Evolutionary conservation across 1,140 invertebrate genomes (phyloP).

Genomic region (Drosophila watanabei): DNA sequence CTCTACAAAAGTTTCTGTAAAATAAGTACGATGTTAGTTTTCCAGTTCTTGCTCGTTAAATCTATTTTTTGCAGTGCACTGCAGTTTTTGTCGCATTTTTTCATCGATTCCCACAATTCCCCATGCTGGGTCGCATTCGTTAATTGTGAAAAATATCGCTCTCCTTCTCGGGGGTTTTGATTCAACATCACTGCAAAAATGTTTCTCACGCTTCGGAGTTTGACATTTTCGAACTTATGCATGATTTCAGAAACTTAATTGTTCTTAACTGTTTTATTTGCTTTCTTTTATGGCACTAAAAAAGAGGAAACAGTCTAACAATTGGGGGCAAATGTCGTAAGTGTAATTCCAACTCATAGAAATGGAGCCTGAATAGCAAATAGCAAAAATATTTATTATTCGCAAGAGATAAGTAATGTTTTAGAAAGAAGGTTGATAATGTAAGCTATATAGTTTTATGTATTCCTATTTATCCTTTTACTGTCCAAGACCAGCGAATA

Average conservation of each 20-base stretch:
- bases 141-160: slow-evolving; percentile 79
- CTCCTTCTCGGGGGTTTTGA: slow-evolving; percentile 74
- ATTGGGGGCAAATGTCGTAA: slow-evolving; percentile 43
- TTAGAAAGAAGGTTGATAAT: too few species aligned
- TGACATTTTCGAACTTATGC: slow-evolving; percentile 85
- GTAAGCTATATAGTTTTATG: neutral
- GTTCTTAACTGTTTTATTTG: slow-evolving; percentile 81
- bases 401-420: neutral
- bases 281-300: slow-evolving; percentile 38
- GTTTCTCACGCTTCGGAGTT: slow-evolving; percentile 85
- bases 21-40: neutral
- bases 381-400: neutral
- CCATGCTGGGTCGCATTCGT: slow-evolving; percentile 56
- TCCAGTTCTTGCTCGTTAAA: neutral
- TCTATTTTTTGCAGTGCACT: slow-evolving; percentile 24
- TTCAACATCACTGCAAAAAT: slow-evolving; percentile 77
- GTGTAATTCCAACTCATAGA: slow-evolving; percentile 25
- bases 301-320: slow-evolving; percentile 13
- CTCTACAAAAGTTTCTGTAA: neutral
- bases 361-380: slow-evolving; percentile 18
- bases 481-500: neutral
- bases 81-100: slow-evolving; percentile 46
- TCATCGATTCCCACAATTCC: slow-evolving; percentile 59
- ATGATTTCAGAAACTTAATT: slow-evolving; percentile 85
- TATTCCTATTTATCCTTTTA: neutral